Conservation (phyloP, 2,113 vertebrate species). For the Sinocyclocheilus maitianheensis region DNA sequence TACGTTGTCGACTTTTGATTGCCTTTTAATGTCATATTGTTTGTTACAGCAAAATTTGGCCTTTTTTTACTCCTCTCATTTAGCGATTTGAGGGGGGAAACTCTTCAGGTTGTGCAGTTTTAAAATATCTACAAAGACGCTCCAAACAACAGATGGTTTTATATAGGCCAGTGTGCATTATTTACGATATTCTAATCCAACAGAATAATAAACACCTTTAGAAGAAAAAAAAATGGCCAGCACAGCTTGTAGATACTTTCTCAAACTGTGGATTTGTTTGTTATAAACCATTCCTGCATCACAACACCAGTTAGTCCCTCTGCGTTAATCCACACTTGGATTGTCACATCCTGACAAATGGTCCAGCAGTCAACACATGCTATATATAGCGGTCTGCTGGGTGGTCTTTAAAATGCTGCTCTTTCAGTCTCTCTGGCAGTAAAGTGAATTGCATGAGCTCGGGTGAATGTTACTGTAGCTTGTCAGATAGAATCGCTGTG, state of each 20-base stretch:
- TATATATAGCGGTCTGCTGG: conserved; percentile 7
- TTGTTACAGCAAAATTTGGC: not conserved
- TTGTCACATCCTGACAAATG: conserved; percentile 33
- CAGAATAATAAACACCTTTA: conserved; percentile 7
- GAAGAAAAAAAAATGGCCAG: not conserved
- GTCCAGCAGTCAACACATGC: conserved; percentile 11
- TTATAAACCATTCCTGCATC: not conserved
- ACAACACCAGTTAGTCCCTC: not conserved
- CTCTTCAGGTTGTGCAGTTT: conserved; percentile 19
- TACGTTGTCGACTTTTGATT: conserved; percentile 1
- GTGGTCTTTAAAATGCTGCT: conserved; percentile 4
- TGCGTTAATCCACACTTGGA: conserved; percentile 4
- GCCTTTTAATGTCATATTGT: not conserved
- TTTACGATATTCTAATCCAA: conserved; percentile 39
- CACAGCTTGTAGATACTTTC: not conserved
- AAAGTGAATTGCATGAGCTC: conserved; percentile 7
- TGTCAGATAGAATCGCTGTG: not conserved
- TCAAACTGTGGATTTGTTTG: not conserved
- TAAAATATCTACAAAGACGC: conserved; percentile 30
- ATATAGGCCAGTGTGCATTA: conserved; percentile 50
- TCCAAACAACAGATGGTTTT: conserved; percentile 44
- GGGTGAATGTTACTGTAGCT: not conserved
- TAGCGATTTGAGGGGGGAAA: not conserved
- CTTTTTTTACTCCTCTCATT: not conserved
- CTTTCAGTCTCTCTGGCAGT: not conserved